Percentiles rank a stretch among this genome's conserved stretches.
Conservation (phyloP, 2,888 invertebrate genomes). For the Nemoura dubitans region DNA sequence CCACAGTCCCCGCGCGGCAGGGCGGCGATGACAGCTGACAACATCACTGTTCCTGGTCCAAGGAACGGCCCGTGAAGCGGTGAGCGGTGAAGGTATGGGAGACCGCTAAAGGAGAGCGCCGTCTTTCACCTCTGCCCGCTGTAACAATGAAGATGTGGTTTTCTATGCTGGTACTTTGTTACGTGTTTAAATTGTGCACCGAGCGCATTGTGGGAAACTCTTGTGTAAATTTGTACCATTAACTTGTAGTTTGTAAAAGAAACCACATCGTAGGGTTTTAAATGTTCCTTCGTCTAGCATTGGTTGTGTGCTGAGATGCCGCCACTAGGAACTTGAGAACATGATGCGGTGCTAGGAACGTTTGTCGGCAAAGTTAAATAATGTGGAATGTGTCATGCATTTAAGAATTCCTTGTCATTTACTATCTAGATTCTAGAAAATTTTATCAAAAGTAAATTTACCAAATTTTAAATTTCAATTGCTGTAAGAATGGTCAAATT, state of each 20-base stretch:
- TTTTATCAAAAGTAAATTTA: too few species aligned
- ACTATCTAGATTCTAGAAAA: too few species aligned
- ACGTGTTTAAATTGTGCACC: slow-evolving; percentile 1
- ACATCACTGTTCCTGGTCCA: not conserved
- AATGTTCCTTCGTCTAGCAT: not conserved
- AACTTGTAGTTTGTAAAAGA: slow-evolving; percentile 28
- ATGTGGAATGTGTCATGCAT: not conserved
- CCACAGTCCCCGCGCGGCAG: too few species aligned
- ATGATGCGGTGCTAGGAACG: not conserved
- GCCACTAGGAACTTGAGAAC: not conserved
- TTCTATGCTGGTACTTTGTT: not conserved
- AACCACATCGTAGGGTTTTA: slow-evolving; percentile 14
- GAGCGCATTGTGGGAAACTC: slow-evolving; percentile 2
- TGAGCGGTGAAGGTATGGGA: not conserved
- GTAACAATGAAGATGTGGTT: slow-evolving; percentile 7
- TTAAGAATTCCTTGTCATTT: too few species aligned
- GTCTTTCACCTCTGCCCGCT: not conserved
- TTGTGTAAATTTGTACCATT: slow-evolving; percentile 21
- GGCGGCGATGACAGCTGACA: not conserved
- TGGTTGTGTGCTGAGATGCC: not conserved
- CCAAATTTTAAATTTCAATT: too few species aligned
- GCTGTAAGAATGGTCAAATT: too few species aligned
- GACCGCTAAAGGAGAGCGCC: not conserved
- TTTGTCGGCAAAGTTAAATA: not conserved
- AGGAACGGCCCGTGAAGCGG: not conserved